Conservation (phyloP, 2,797 vertebrate genomes). For the Lepilemur ruficaudatus region DNA sequence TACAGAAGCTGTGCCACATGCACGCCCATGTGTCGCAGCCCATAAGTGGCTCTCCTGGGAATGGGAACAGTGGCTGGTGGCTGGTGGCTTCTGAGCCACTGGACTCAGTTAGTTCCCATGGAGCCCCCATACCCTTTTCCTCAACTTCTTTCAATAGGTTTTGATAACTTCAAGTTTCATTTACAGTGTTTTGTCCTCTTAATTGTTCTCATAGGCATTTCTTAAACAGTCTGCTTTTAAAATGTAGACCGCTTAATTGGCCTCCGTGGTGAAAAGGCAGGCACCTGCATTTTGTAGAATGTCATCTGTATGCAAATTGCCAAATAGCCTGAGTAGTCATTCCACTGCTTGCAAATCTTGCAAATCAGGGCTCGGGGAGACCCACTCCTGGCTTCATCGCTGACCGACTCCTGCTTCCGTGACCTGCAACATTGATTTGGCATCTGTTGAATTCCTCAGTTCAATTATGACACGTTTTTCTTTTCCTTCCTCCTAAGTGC, state of each 20-base stretch:
- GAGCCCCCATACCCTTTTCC: neutral
- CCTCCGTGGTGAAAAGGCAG: constrained; percentile 50
- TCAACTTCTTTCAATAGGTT: constrained; percentile 45
- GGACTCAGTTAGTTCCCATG: neutral
- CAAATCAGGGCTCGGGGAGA: neutral
- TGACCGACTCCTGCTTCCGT: neutral
- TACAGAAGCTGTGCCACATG: neutral
- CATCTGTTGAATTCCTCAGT: neutral
- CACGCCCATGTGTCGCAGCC: fast-evolving
- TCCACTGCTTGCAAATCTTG: neutral
- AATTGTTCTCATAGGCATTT: constrained; percentile 72
- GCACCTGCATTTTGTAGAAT: constrained; percentile 24
- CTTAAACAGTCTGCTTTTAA: constrained; percentile 69
- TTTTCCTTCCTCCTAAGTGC: neutral
- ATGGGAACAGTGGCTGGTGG: neutral
- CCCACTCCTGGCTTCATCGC: neutral
- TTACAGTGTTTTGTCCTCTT: constrained; percentile 55
- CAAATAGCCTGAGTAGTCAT: neutral
- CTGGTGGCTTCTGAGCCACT: neutral
- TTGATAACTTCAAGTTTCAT: constrained; percentile 65
- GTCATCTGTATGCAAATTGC: constrained; percentile 65
- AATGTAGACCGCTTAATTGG: constrained; percentile 68
- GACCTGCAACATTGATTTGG: neutral
- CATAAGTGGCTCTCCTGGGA: neutral
- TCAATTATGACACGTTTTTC: neutral